Base-by-base conservation (phyloP, 2,888 invertebrate genomes). In the Synergus japonicus region DNA sequence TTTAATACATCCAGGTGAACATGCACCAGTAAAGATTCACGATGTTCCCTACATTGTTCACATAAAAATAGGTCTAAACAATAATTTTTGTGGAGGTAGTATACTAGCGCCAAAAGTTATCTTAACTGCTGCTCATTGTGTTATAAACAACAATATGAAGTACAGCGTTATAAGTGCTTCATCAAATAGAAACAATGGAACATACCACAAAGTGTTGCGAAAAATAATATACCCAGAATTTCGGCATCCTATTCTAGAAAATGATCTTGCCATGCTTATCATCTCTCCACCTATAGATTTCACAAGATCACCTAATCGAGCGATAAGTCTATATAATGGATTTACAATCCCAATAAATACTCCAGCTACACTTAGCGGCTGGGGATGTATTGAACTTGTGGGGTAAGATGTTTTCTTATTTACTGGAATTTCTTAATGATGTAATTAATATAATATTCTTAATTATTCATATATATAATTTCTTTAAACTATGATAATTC, bases 31-130 rank as follows among this genome's bases (percentile, higher is more conserved):
- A n/a, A 4, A 15, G 15, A 43, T 65, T 4, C 8, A 1, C n/a
- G n/a, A 65, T 41, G 37, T 41, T 46, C 22, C 67, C 22, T 67
- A 46, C 44, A 67, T 67, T 44, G 67, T 67, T 2, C 44, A n/a
- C n/a, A 67, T 22, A 46, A 5, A 22, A 18, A n/a, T 22, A 2
- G 18, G 43, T 15, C 29, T 2, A 29, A 2, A 37, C 1, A 12
- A 41, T 65, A 37, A 65, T 15, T 41, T 41, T 8, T 65, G 65
- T 15, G 65, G 65, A 41, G 65, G 65, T 15, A 65, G 65, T 41
- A 15, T 65, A 10, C 41, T 65, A 9, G 43, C 41, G 43, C n/a
- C 65, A 65, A 15, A 65, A n/a, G 37, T 65, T n/a, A 41, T 65
- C 41, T 7, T 65, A 41, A 65, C 65, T 5, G 65, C 65, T 15